Evolutionary conservation across 2,797 vertebrate species (phyloP).

Genomic region (Pagetopsis macropterus): DNA sequence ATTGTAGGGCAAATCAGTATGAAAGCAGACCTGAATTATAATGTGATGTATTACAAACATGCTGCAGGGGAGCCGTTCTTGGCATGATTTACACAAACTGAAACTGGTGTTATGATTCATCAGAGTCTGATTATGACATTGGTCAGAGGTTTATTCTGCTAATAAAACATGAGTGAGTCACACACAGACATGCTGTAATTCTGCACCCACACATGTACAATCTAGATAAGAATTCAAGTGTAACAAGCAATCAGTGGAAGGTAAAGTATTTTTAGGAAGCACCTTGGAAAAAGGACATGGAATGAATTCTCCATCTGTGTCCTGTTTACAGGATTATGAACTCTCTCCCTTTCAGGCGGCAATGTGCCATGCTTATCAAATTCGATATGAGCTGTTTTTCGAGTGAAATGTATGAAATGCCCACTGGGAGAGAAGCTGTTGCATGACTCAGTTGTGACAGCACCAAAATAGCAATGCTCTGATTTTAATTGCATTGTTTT

Average conservation of each 20-base stretch:
- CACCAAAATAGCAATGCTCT: slow-evolving; percentile 26
- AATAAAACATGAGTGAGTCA: no score
- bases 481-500: slow-evolving; percentile 38
- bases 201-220: background rate
- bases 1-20: background rate
- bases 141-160: no score
- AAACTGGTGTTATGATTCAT: slow-evolving; percentile 15
- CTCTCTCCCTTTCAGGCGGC: slow-evolving; percentile 44
- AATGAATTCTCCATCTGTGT: slow-evolving; percentile 32
- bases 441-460: slow-evolving; percentile 35
- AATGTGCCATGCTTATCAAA: slow-evolving; percentile 53
- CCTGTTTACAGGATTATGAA: slow-evolving; percentile 60
- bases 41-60: slow-evolving; percentile 12
- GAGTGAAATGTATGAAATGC: slow-evolving; percentile 60
- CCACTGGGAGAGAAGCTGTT: slow-evolving; percentile 35
- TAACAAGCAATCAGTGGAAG: slow-evolving; percentile 10
- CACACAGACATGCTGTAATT: background rate
- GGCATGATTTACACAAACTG: slow-evolving; percentile 13
- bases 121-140: background rate
- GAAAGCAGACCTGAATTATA: slow-evolving; percentile 12
- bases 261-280: slow-evolving; percentile 23
- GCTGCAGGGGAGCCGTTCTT: slow-evolving; percentile 16
- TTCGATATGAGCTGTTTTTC: slow-evolving; percentile 61
- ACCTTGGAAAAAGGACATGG: slow-evolving; percentile 51
- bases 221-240: background rate